Evolutionary conservation across 2,113 vertebrate genomes (phyloP), one percentile per base, ranked within the genome.

Genomic region (Otolemur garnettii): DNA sequence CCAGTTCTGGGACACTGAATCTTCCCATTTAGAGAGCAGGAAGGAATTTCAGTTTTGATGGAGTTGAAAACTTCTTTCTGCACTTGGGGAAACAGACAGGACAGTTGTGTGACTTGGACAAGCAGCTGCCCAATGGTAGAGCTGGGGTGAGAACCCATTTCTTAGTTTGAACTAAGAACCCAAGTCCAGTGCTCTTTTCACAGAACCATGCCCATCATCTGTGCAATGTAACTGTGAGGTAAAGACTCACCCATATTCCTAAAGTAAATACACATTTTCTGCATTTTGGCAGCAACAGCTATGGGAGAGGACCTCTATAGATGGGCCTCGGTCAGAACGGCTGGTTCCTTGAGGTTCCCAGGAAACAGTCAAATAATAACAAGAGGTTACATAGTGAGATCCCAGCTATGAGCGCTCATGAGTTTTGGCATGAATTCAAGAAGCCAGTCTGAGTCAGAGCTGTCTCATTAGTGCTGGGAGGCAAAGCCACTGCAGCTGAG

Each of bases 381-480:
- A 64, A 97, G 69, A 87, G 53, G 22, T 38, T 45, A 8, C 21
- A 2, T 78, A 24, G 11, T 68, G 53, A 84, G 22, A 30, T 14
- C 14, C n/a, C 12, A 13, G 53, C 15, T 79, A 15, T 87, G 86
- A 81, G 26, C 64, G 18, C 1, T 0, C 19, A 17, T 72, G 30
- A 74, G 45, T 5, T 74, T 96, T 80, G 95, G 42, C 26, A 72
- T 10, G 30, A 81, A 93, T 90, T 93, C 83, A 91, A 74, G 53
- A 96, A 94, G 35, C 30, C 35, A 62, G 21, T 42, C 11, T 89
- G 86, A 94, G 86, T 91, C 72, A 97, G 75, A 91, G 50, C n/a
- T 89, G 60, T 4, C 33, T 93, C 35, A 72, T 88, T 82, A 85
- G 38, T 60, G 12, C 14, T 55, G 8, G 55, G 50, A 45, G 62